Evolutionary conservation across 2,797 vertebrate genomes (phyloP).

Genomic region (Gymnodraco acuticeps): DNA sequence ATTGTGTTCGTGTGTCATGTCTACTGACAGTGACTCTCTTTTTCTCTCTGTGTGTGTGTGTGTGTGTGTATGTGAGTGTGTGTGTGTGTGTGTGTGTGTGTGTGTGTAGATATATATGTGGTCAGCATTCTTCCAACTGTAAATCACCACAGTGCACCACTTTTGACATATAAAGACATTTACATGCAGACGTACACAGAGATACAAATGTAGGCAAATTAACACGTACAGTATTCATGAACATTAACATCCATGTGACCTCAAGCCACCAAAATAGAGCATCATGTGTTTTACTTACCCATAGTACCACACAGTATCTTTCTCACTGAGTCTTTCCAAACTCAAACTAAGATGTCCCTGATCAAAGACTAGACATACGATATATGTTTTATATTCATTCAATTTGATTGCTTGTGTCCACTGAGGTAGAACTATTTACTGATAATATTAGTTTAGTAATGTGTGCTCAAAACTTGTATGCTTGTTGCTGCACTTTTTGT

Average conservation of each 20-base stretch:
- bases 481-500: background rate
- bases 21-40: too few species aligned
- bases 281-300: too few species aligned
- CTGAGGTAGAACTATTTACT: background rate
- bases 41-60: background rate
- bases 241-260: background rate
- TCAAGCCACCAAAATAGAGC: background rate
- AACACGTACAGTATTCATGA: background rate
- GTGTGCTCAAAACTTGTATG: background rate
- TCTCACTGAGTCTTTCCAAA: background rate
- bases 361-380: background rate
- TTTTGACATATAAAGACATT: background rate
- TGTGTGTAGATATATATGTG: background rate
- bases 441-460: slow-evolving; percentile 3
- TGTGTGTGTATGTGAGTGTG: slow-evolving; percentile 2
- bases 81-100: slow-evolving; percentile 17
- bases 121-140: slow-evolving; percentile 16
- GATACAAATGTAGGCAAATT: background rate
- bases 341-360: background rate
- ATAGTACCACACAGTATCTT: background rate
- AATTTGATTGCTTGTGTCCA: background rate
- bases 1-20: background rate
- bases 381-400: background rate
- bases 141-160: background rate
- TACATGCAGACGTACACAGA: background rate